Conservation (phyloP, 2,888 invertebrate species). For the Cheilosia grossa region DNA sequence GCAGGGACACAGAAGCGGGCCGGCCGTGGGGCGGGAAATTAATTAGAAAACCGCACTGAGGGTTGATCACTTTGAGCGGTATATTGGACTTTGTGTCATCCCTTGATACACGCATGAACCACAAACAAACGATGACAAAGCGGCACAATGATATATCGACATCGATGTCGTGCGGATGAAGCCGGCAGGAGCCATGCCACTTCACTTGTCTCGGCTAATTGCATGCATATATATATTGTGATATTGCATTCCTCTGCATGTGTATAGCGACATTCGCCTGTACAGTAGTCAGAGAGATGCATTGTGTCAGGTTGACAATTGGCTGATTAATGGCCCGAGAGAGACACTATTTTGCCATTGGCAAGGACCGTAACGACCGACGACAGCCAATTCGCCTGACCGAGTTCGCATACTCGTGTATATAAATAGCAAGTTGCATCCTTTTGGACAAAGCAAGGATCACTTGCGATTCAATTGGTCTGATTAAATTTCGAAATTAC, state of each 20-base stretch:
- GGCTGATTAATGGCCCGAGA: conserved; percentile 78
- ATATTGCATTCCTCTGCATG: conserved; percentile 58
- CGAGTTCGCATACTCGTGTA: conserved; percentile 18
- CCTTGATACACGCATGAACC: conserved; percentile 7
- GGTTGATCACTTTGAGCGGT: conserved; percentile 70
- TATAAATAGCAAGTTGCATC: conserved; percentile 27
- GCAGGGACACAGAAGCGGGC: conserved; percentile 46
- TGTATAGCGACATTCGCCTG: not conserved
- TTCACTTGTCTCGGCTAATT: conserved; percentile 68
- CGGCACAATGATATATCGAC: conserved; percentile 59
- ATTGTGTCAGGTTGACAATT: conserved; percentile 78
- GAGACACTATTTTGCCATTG: conserved; percentile 64
- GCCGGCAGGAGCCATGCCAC: conserved; percentile 35
- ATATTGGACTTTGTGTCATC: conserved; percentile 65
- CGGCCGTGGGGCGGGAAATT: conserved; percentile 44
- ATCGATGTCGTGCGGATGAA: conserved; percentile 27
- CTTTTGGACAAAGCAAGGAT: conserved; percentile 67
- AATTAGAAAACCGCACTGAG: conserved; percentile 73
- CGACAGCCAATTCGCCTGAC: conserved; percentile 39
- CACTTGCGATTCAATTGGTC: conserved; percentile 74
- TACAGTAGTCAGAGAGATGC: conserved; percentile 39
- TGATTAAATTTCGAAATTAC: conserved; percentile 75
- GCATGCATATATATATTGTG: conserved; percentile 54
- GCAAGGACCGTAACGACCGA: conserved; percentile 32
- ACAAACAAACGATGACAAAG: conserved; percentile 58